Conservation (phyloP, 2,888 invertebrate genomes). For the Ectropis crepuscularia region DNA sequence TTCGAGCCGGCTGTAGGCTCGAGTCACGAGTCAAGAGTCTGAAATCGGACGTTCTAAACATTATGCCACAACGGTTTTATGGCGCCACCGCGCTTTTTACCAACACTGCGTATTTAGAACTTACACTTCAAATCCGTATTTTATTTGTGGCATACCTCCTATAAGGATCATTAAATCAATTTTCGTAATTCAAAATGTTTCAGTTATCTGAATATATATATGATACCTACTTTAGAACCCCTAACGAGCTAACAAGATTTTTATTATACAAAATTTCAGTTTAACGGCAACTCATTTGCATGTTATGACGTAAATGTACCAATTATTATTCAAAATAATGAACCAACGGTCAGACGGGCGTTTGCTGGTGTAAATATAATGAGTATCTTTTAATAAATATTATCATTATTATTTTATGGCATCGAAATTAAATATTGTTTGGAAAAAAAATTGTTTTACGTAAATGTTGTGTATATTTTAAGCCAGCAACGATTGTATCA, state of each 20-base stretch:
- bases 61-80: no score
- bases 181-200: no score
- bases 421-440: constrained; percentile 5
- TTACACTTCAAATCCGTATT: no score
- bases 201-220: background rate
- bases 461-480: no score
- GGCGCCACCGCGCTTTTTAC: no score
- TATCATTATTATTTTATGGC: background rate
- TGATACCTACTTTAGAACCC: background rate
- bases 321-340: background rate
- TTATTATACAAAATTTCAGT: background rate
- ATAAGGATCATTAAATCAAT: no score
- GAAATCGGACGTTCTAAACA: no score
- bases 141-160: no score
- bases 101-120: no score
- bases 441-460: background rate
- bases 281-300: constrained; percentile 5
- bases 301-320: constrained; percentile 1
- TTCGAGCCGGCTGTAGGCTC: no score
- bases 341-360: background rate
- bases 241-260: constrained; percentile 8
- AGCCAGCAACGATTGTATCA: no score
- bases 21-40: no score
- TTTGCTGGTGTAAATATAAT: background rate
- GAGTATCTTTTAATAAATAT: background rate